Percentiles rank a stretch among this genome's conserved stretches.
Evolutionary conservation across 2,113 vertebrate species (phyloP).

Genomic region (Notarius lentiginosus): DNA sequence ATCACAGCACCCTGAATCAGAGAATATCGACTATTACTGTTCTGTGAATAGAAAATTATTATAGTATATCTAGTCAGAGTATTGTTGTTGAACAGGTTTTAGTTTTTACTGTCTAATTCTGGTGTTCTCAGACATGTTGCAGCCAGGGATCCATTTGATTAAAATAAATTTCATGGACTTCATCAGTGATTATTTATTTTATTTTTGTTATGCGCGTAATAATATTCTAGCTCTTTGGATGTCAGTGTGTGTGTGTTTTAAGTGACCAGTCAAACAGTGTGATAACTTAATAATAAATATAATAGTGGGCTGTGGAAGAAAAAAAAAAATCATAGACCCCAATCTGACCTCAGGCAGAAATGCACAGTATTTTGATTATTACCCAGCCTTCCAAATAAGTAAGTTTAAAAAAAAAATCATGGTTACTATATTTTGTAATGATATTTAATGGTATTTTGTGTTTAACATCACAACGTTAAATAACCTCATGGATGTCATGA

Average conservation of each 20-base stretch:
- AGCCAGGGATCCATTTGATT: not conserved
- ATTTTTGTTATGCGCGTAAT: not conserved
- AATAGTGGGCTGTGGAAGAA: not conserved
- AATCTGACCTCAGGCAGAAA: not conserved
- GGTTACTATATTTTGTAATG: not conserved
- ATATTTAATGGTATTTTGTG: not conserved
- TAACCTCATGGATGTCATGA: not conserved
- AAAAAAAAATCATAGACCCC: too few species aligned
- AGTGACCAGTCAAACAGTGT: not conserved
- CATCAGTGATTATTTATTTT: not conserved
- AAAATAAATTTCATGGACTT: not conserved
- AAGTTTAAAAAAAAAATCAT: not conserved
- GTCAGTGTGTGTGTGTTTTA: not conserved
- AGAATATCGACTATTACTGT: not conserved
- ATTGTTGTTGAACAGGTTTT: not conserved
- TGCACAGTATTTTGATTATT: not conserved
- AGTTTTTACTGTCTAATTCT: not conserved
- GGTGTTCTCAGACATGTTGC: not conserved
- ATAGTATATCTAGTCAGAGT: not conserved
- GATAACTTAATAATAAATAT: not conserved
- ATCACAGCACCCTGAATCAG: not conserved
- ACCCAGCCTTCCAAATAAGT: not conserved
- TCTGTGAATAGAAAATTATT: not conserved
- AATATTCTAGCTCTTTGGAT: not conserved
- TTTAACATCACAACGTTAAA: not conserved